Base-by-base conservation (phyloP, 2,888 invertebrate genomes). In the Eristalinus sepulchralis region DNA sequence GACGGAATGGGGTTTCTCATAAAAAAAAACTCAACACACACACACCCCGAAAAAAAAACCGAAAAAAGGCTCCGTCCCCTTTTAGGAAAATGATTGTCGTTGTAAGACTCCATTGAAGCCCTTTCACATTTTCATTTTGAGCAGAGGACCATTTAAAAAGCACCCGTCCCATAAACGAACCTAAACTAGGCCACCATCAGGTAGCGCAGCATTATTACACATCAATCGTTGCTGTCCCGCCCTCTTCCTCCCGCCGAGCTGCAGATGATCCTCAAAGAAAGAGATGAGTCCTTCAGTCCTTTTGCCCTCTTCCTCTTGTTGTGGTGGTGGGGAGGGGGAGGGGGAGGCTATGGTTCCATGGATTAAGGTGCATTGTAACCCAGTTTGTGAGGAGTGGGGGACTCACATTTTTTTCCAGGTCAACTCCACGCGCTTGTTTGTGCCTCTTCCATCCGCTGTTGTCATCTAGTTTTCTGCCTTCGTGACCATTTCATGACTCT, bases 361-460 rank as follows among this genome's bases (percentile, higher is more conserved):
- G 78, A 71, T 71, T 83, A 79, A 83, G 70, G 78, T 79, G 83
- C 62, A 83, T 86, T 83, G 86, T 86, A 78, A 79, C 83, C 80
- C 75, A 78, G 78, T 78, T 85, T 72, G 64, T 34, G 53, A 39
- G 36, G 1, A 0, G n/a, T 2, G 17, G 47, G 17, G 1, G 17
- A 17, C 2, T 2, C 27, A 27, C 5, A 27, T 17, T 47, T 47
- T 60, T 82, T 84, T 86, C 78, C 66, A 57, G 83, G 85, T 82
- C 85, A 85, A 68, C 73, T 27, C 27, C 27, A 27, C 76, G 68
- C 72, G 80, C 59, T 85, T 82, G 73, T 81, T 81, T 73, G 62
- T 34, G 66, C 20, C 33, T 10, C 60, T 22, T 59, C 24, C 67
- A 39, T 57, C 71, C 60, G 53, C 39, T 70, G 76, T 76, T 75